Percentiles rank a stretch among this genome's conserved stretches.
Evolutionary conservation across 2,113 vertebrate species (phyloP).

Genomic region (Trachemys scripta): DNA sequence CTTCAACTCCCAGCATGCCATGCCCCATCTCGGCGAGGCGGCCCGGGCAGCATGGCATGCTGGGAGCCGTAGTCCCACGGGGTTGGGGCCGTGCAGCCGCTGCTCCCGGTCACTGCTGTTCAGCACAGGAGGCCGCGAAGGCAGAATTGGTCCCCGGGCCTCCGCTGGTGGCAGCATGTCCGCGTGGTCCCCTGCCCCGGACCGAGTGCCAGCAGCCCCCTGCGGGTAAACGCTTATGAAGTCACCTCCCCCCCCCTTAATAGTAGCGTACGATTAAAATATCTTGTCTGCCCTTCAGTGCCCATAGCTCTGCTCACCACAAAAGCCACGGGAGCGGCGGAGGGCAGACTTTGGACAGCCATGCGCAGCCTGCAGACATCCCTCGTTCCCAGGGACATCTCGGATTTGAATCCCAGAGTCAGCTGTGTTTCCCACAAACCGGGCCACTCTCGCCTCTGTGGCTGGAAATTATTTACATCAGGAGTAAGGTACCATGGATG

Average conservation of each 20-base stretch:
- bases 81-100: rapidly evolving
- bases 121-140: too few species aligned
- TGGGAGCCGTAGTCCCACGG: rapidly evolving
- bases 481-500: not conserved
- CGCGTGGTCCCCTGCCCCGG: rapidly evolving
- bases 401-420: not conserved
- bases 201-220: rapidly evolving
- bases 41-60: not conserved
- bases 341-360: not conserved
- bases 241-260: not conserved
- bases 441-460: not conserved
- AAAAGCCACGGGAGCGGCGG: not conserved
- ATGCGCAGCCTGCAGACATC: not conserved
- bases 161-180: not conserved
- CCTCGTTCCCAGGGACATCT: not conserved
- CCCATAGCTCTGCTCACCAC: too few species aligned
- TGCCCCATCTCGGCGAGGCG: not conserved
- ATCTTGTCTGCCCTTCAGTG: not conserved
- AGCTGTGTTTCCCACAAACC: not conserved
- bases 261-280: not conserved
- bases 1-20: conserved; percentile 2
- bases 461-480: not conserved
- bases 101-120: too few species aligned
- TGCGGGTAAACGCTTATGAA: not conserved
- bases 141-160: too few species aligned